A percentile compares a stretch with the other conserved stretches of the same genome.
Evolutionary conservation across 2,888 invertebrate species (phyloP).

Genomic region (Ischnus inquisitorius): DNA sequence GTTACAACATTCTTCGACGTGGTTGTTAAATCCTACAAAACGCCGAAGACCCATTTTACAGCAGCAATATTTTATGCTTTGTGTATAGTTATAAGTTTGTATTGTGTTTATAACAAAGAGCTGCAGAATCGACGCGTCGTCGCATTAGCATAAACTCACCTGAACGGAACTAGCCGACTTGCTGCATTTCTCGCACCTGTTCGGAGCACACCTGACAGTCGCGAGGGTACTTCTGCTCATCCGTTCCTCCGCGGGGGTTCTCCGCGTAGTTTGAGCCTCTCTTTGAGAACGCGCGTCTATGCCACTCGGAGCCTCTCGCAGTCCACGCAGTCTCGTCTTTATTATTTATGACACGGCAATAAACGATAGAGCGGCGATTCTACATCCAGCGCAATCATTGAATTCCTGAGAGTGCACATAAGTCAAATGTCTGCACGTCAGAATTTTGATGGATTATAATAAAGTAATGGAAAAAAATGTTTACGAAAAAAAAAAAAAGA

Average conservation of each 20-base stretch:
- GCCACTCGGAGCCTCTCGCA: not conserved
- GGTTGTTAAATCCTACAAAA: not conserved
- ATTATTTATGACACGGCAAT: slow-evolving; percentile 40
- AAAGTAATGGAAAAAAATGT: no score
- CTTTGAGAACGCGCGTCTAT: slow-evolving; percentile 15
- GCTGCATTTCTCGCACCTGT: slow-evolving; percentile 73
- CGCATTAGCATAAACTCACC: slow-evolving; percentile 59
- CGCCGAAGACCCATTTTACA: not conserved
- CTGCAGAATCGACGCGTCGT: slow-evolving; percentile 6
- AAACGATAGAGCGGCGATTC: slow-evolving; percentile 23
- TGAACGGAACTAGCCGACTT: slow-evolving; percentile 62
- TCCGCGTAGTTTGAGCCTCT: not conserved
- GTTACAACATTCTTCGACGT: not conserved
- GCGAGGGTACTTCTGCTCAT: slow-evolving; percentile 23
- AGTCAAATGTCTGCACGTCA: not conserved
- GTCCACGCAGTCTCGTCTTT: slow-evolving; percentile 7
- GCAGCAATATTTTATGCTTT: slow-evolving; percentile 16
- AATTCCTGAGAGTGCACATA: slow-evolving; percentile 2
- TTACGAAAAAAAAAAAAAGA: not conserved
- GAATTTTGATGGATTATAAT: not conserved
- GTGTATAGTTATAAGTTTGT: not conserved
- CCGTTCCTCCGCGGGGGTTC: slow-evolving; percentile 70
- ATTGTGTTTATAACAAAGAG: not conserved
- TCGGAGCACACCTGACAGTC: slow-evolving; percentile 72
- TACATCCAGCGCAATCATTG: slow-evolving; percentile 2